Evolutionary conservation across 1,140 invertebrate genomes (phyloP).

Genomic region (Sinella curviseta): DNA sequence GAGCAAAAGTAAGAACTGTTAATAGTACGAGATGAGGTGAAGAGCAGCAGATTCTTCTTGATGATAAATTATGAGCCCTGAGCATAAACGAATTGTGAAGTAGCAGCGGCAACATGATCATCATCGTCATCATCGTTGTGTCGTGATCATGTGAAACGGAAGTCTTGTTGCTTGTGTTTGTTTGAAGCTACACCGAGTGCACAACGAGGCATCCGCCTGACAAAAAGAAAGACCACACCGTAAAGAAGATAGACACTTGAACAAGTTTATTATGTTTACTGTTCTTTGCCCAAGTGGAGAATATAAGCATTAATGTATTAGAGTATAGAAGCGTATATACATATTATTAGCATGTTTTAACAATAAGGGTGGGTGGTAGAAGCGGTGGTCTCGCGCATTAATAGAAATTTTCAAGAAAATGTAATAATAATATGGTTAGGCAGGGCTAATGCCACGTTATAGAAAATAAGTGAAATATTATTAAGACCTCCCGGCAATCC

Average conservation of each 20-base stretch:
- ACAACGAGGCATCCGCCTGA: too few relatives aligned
- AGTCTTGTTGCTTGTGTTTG: not conserved
- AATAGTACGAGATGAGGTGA: conserved; percentile 13
- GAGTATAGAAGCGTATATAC: too few relatives aligned
- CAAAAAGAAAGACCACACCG: too few relatives aligned
- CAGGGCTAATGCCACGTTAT: not conserved
- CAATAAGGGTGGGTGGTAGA: too few relatives aligned
- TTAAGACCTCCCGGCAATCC: not conserved
- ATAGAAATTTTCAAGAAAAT: not conserved
- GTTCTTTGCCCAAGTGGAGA: too few relatives aligned
- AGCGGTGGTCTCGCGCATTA: too few relatives aligned
- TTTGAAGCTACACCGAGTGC: too few relatives aligned
- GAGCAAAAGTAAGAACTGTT: not conserved
- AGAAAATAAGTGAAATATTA: not conserved
- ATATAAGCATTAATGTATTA: too few relatives aligned
- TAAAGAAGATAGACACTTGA: too few relatives aligned
- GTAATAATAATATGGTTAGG: conserved; percentile 1
- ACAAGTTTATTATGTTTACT: not conserved
- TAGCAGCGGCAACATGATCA: too few relatives aligned
- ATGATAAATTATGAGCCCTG: conserved; percentile 29
- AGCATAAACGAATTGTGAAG: conserved; percentile 15
- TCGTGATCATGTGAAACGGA: conserved; percentile 14
- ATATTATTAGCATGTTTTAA: too few relatives aligned
- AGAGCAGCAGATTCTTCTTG: not conserved
- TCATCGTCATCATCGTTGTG: too few relatives aligned